phyloP scores from a whole-genome alignment of 2,888 invertebrate genomes.

The Pammene fasciana region DNA sequence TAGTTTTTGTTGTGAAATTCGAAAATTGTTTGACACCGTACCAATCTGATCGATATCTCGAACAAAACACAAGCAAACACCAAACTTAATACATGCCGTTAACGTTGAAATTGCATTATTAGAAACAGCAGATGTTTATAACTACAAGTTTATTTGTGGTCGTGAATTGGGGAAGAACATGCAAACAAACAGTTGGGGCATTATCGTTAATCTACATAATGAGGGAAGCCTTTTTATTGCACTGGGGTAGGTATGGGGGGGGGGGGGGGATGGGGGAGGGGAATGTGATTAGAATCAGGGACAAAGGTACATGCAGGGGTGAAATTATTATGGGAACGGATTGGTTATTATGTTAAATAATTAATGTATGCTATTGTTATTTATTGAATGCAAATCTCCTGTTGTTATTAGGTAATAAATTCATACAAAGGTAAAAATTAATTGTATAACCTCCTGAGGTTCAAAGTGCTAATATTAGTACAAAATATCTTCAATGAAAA shows the following conservation, averaged over 20 bases:
- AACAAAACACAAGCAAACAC: neutral
- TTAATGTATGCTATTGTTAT: slow-evolving; percentile 16
- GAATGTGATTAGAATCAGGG: slow-evolving; percentile 13
- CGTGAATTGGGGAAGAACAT: slow-evolving; percentile 7
- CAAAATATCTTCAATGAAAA: no score
- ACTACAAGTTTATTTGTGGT: slow-evolving; percentile 20
- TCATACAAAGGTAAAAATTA: no score
- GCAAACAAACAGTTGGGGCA: slow-evolving; percentile 27
- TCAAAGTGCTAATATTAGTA: no score
- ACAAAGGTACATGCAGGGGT: neutral
- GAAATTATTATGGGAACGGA: slow-evolving; percentile 7
- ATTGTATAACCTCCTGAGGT: no score
- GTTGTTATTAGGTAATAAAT: neutral
- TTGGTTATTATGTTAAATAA: slow-evolving; percentile 18
- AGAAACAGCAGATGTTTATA: slow-evolving; percentile 30
- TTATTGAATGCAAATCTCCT: neutral
- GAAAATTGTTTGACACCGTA: slow-evolving; percentile 32
- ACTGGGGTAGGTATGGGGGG: slow-evolving; percentile 4
- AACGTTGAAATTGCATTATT: neutral
- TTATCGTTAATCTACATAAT: slow-evolving; percentile 39
- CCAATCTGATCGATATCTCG: slow-evolving; percentile 35
- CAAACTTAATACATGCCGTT: neutral
- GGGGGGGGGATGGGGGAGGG: neutral
- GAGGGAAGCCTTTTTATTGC: slow-evolving; percentile 28
- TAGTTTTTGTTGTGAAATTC: slow-evolving; percentile 39